These are phyloP conservation scores for Steinernema khuongi DNA, from an alignment of 1,140 invertebrate species.

Conservation along the genomic window DNA sequence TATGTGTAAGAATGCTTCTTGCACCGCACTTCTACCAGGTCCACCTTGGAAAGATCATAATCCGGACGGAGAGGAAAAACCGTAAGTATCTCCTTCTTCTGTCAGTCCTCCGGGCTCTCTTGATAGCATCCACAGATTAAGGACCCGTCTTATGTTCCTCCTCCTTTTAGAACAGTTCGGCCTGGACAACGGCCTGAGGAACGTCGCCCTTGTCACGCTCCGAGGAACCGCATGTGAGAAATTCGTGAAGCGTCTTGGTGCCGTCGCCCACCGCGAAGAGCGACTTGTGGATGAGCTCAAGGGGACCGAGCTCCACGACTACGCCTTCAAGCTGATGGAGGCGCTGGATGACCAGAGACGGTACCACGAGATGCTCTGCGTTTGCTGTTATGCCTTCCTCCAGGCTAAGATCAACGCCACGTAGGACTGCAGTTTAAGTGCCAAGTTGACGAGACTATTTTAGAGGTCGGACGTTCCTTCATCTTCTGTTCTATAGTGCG, in stretches of 20 bases:
- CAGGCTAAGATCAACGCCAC: slow-evolving; percentile 50
- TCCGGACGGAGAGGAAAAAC: neutral
- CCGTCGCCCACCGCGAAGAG: neutral
- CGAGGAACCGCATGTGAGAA: slow-evolving; percentile 29
- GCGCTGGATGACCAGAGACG: slow-evolving; percentile 31
- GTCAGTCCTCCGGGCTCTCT: too few species aligned
- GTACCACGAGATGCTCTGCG: slow-evolving; percentile 47
- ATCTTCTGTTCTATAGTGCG: slow-evolving; percentile 47
- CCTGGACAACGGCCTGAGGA: slow-evolving; percentile 22
- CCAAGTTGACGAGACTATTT: slow-evolving; percentile 23
- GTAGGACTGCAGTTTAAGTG: slow-evolving; percentile 18
- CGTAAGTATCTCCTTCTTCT: too few species aligned
- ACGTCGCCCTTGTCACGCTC: slow-evolving; percentile 10
- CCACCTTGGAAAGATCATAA: slow-evolving; percentile 24
- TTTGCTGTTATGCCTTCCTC: slow-evolving; percentile 55
- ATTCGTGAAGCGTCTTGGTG: slow-evolving; percentile 30
- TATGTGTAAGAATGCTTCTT: slow-evolving; percentile 45
- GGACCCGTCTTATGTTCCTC: too few species aligned
- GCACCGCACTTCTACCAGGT: slow-evolving; percentile 54
- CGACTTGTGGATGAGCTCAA: slow-evolving; percentile 27
- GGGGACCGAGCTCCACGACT: slow-evolving; percentile 48
- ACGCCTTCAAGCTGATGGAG: slow-evolving; percentile 51
- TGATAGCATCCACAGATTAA: too few species aligned
- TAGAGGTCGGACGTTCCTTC: slow-evolving; percentile 43
- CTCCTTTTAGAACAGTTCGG: slow-evolving; percentile 7